Conservation (phyloP, 2,113 vertebrate species). For the Vicugna pacos region DNA sequence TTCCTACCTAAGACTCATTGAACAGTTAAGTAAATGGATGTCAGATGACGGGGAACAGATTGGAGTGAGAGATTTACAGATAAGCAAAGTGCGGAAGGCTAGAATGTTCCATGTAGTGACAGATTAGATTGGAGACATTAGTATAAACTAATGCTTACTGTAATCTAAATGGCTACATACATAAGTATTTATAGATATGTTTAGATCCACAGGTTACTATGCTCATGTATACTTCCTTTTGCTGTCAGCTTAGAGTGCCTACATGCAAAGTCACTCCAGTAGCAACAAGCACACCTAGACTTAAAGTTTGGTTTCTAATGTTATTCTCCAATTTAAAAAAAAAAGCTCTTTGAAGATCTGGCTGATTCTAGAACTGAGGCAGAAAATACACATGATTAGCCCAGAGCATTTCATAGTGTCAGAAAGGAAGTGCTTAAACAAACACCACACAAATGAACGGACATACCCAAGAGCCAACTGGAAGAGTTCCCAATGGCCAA, state of each 20-base stretch:
- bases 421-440: not conserved
- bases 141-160: not conserved
- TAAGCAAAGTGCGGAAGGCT: not conserved
- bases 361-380: not conserved
- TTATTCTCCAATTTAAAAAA: not conserved
- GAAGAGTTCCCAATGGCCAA: not conserved
- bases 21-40: not conserved
- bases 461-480: not conserved
- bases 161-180: not conserved
- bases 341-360: not conserved
- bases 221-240: not conserved
- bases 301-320: not conserved
- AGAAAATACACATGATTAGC: not conserved
- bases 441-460: not conserved
- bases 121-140: not conserved
- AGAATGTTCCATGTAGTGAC: not conserved
- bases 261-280: not conserved
- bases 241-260: not conserved
- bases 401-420: not conserved
- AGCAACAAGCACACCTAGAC: not conserved
- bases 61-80: not conserved
- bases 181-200: not conserved
- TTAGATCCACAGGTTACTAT: not conserved
- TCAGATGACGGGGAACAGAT: not conserved
- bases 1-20: too few relatives aligned